Base-by-base conservation (phyloP, 2,797 vertebrate species). In the Loriculus beryllinus region DNA sequence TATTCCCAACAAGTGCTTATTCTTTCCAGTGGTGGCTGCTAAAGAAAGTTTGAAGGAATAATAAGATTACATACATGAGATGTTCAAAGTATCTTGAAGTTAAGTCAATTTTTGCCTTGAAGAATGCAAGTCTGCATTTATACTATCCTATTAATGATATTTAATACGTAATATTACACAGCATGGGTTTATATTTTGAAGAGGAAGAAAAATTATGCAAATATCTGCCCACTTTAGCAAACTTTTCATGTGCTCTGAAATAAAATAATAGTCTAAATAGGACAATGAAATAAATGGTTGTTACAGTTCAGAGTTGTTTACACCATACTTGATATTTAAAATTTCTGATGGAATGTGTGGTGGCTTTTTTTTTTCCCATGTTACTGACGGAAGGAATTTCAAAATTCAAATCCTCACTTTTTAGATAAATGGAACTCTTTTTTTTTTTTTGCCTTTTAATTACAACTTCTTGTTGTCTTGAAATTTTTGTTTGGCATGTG, bases 401-500 rank as follows among this genome's bases (percentile, higher is more conserved):
- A 81, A 64, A 93, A 90, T 94, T 78, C 87, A 77, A 79, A 51
- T 17, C 5, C n/a, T 90, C 47, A 13, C 93, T 94, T 95, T 47
- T 78, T 35, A 82, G 63, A 25, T 94, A 98, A 96, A 82, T 86
- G 59, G 43, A 96, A 90, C 80, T 92, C 43, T 78, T 96, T 88
- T 88, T 97, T 52, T 52, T 17, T 49, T 77, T 42, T 72, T 15
- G 9, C n/a, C 14, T 23, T 56, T 23, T 56, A 23, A 80, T 94
- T 49, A 40, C 26, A 84, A 23, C 21, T 92, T 89, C 65, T 69
- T 97, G 86, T 85, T 97, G 96, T 97, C 94, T 96, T 97, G 97
- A 98, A 98, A 97, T 97, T 97, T 95, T 97, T 96, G 92, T 83
- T 89, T 95, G 91, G 93, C 91, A 94, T 65, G 98, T 97, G 94